Evolutionary conservation across 2,113 vertebrate species (phyloP), one percentile per base, ranked within the genome.

Genomic region (Corythornis madagascariensis): DNA sequence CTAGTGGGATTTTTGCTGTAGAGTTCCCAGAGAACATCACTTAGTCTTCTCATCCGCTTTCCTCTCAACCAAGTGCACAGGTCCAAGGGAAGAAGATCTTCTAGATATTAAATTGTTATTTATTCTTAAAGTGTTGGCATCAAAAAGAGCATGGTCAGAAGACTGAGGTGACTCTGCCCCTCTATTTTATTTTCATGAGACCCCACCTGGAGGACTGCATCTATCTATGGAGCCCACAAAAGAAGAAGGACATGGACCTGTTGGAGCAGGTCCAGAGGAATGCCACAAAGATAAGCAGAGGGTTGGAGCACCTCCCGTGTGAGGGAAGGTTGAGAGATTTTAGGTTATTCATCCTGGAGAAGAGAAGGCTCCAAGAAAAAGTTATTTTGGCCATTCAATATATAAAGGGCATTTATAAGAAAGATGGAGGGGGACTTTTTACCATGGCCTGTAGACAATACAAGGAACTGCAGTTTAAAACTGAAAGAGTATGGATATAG

Each of bases 141-240:
- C 47, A 31, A 50, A 76, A 81, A 19, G 2, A 83, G 12, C 1
- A 0, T 50, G 57, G 2, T 10, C n/a, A 80, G 31, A 33, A 43
- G 25, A 14, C 11, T 0, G 0, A 38, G 25, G 5, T 11, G 64
- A 48, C 40, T 70, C 15, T 45, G 65, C 4, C 8, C 10, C 16
- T 86, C 56, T 57, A 0, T 14, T 52, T 35, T 0, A 0, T 29
- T 21, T 25, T 45, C 0, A 6, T n/a, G 35, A 74, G 21, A 76
- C 3, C 7, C 14, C 18, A 3, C 11, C 21, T 33, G 35, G 1
- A 63, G 15, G n/a, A 5, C 25, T 55, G 4, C 1, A 0, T 38
- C 5, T 28, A 80, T 28, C 7, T 42, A 40, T 60, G 57, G 29
- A 3, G 9, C 1, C 3, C n/a, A 3, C 48, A 24, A 1, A 3